Percentiles rank a stretch among this genome's conserved stretches.
These are phyloP conservation scores for Nipponia nippon DNA, from an alignment of 2,113 vertebrate species.

Conservation along the genomic window DNA sequence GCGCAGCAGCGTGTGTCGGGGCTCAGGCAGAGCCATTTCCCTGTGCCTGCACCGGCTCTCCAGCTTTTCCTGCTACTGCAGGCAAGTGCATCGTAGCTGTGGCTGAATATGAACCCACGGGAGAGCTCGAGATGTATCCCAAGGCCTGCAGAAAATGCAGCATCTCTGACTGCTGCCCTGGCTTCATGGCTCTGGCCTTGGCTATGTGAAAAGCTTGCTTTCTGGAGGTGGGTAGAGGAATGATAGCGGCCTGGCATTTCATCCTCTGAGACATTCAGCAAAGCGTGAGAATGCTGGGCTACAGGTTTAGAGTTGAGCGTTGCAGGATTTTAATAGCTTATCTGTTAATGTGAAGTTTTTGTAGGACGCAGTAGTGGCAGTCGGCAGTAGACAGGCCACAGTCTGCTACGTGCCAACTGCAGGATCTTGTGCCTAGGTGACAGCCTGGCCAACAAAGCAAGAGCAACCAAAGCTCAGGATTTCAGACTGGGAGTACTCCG, in stretches of 20 bases:
- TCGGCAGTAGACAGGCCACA: no score
- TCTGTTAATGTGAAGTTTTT: neutral
- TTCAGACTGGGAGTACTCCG: neutral
- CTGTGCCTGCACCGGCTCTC: neutral
- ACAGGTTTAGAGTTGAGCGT: neutral
- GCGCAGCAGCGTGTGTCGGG: neutral
- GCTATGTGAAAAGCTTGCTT: neutral
- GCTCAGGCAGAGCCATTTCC: neutral
- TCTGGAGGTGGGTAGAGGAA: neutral
- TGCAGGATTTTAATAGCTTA: neutral
- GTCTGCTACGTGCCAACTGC: neutral
- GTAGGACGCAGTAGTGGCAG: neutral
- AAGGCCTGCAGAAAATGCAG: neutral
- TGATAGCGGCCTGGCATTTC: neutral
- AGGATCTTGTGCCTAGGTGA: neutral
- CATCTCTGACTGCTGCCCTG: neutral
- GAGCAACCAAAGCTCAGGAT: neutral
- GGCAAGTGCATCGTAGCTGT: neutral
- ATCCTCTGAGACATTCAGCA: neutral
- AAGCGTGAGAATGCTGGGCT: neutral
- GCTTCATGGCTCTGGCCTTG: neutral
- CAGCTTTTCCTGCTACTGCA: neutral
- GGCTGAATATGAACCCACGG: neutral
- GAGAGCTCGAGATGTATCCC: neutral
- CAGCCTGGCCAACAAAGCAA: neutral